These are phyloP conservation scores for Linepithema humile DNA, from an alignment of 1,140 invertebrate genomes.

Conservation along the genomic window DNA sequence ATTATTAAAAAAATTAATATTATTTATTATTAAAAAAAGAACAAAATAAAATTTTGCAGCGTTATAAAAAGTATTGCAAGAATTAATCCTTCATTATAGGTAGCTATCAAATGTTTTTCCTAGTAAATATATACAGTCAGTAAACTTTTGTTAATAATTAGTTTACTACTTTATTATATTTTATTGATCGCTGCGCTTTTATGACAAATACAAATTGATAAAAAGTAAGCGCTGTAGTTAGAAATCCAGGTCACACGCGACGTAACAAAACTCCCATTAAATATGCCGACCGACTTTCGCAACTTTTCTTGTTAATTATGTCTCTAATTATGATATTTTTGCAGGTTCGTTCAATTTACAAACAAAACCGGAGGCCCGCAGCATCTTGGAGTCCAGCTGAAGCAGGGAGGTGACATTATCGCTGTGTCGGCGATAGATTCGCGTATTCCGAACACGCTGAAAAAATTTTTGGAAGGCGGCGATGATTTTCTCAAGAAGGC, in stretches of 20 bases:
- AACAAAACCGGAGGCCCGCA: slow-evolving; percentile 84
- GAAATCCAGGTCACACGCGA: neutral
- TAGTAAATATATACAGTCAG: neutral
- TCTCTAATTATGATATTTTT: slow-evolving; percentile 15
- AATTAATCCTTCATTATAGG: too few species aligned
- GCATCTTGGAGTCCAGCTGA: slow-evolving; percentile 86
- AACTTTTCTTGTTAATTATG: neutral
- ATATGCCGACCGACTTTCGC: neutral
- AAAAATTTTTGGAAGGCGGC: slow-evolving; percentile 85
- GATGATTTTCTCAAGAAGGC: slow-evolving; percentile 84
- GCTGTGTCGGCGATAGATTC: slow-evolving; percentile 86
- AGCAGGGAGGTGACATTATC: slow-evolving; percentile 85
- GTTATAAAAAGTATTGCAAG: too few species aligned
- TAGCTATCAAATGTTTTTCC: too few species aligned
- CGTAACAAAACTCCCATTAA: neutral
- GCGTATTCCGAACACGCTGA: slow-evolving; percentile 86
- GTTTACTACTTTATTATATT: too few species aligned
- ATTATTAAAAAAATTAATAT: too few species aligned
- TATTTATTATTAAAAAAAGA: too few species aligned
- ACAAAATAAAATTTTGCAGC: too few species aligned
- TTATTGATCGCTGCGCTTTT: neutral
- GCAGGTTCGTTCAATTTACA: slow-evolving; percentile 85
- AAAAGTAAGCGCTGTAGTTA: neutral
- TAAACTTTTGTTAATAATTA: neutral
- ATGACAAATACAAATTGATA: neutral